Evolutionary conservation across 2,797 vertebrate genomes (phyloP).

Genomic region (Molossus molossus): DNA sequence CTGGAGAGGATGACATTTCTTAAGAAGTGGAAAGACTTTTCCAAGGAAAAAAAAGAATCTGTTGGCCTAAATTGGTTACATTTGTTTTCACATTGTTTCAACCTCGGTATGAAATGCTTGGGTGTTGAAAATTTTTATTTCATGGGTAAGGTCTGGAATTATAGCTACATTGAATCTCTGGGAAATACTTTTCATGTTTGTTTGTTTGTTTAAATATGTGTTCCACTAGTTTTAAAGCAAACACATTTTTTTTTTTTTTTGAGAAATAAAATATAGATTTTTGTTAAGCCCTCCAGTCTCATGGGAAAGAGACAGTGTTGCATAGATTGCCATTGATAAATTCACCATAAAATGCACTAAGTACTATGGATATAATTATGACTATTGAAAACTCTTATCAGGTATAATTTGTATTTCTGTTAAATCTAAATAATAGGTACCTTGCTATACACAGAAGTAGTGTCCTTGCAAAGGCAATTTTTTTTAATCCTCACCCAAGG

Average conservation of each 20-base stretch:
- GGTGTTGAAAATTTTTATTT: constrained; percentile 12
- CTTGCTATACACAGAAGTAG: not conserved
- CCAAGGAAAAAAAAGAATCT: not conserved
- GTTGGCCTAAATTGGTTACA: not conserved
- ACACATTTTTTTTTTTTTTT: not conserved
- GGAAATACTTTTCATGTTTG: not conserved
- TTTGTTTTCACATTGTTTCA: constrained; percentile 55
- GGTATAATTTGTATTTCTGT: not conserved
- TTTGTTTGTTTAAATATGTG: not conserved
- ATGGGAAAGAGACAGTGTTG: not conserved
- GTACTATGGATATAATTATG: not conserved
- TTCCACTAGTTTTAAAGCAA: constrained; percentile 31
- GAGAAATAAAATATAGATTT: constrained; percentile 32
- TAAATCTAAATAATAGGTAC: not conserved
- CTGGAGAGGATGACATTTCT: constrained; percentile 37
- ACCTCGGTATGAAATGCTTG: not conserved
- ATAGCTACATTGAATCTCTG: not conserved
- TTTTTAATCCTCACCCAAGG: too few species aligned
- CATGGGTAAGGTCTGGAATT: not conserved
- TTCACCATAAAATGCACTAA: not conserved
- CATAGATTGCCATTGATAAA: not conserved
- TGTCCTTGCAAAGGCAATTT: not conserved
- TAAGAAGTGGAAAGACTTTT: constrained; percentile 50
- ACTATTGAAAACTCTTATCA: not conserved
- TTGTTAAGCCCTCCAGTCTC: not conserved